Evolutionary conservation across 2,113 vertebrate species (phyloP).

Genomic region (Pogonocichla stellata): DNA sequence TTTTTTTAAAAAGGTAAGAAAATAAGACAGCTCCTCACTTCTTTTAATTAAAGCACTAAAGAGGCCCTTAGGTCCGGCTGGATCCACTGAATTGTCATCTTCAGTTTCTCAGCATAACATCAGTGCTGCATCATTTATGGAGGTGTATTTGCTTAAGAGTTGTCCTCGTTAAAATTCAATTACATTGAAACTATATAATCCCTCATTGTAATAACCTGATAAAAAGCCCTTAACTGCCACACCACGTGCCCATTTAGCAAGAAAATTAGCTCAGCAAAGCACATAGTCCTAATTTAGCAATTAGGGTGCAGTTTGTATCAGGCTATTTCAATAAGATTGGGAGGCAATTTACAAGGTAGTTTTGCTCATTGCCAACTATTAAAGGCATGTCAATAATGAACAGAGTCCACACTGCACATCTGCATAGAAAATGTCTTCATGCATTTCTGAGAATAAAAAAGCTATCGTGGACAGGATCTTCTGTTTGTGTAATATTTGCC

Average conservation of each 20-base stretch:
- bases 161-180: conserved; percentile 61
- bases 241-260: conserved; percentile 34
- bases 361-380: background rate
- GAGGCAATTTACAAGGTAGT: conserved; percentile 37
- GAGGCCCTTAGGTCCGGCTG: background rate
- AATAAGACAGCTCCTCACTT: accelerated
- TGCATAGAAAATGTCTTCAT: background rate
- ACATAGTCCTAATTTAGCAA: conserved; percentile 52
- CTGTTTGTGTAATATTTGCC: background rate
- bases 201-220: conserved; percentile 60
- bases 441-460: background rate
- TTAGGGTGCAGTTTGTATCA: conserved; percentile 43
- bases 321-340: conserved; percentile 33
- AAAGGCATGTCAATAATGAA: background rate
- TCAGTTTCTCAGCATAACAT: background rate
- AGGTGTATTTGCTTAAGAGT: conserved; percentile 50
- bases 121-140: conserved; percentile 31
- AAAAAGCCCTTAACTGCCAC: conserved; percentile 48
- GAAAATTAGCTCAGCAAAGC: conserved; percentile 50
- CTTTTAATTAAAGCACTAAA: conserved; percentile 23
- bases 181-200: conserved; percentile 47
- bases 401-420: background rate
- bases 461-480: background rate
- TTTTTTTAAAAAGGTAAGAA: background rate
- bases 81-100: background rate